Percentiles rank a stretch among this genome's conserved stretches.
Evolutionary conservation across 1,140 invertebrate species (phyloP).

Genomic region (Brachionus paranguensis): DNA sequence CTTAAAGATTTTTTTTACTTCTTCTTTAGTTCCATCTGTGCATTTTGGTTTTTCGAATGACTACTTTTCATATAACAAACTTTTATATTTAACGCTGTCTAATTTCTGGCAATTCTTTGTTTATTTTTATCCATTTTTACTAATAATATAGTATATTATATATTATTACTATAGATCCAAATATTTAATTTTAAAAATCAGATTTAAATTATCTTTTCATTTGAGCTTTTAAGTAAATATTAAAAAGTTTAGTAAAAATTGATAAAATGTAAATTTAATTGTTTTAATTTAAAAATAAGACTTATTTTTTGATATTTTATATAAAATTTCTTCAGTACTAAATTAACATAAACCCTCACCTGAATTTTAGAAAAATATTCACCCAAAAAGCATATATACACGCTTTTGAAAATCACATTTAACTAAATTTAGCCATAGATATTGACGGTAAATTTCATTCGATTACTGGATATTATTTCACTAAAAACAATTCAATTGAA

Average conservation of each 20-base stretch:
- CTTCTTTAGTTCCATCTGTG: too few species aligned
- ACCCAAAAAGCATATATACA: neutral
- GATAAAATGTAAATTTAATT: slow-evolving; percentile 2
- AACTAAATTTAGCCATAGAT: slow-evolving; percentile 30
- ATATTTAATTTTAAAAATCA: too few species aligned
- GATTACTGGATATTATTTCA: neutral
- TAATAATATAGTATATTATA: too few species aligned
- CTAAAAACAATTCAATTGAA: neutral
- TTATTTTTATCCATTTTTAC: too few species aligned
- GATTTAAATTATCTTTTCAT: too few species aligned
- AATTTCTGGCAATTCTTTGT: too few species aligned
- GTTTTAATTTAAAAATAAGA: neutral
- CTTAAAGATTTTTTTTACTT: too few species aligned
- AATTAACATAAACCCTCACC: slow-evolving; percentile 34
- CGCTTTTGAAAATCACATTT: slow-evolving; percentile 17
- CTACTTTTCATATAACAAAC: too few species aligned
- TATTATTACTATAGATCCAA: too few species aligned
- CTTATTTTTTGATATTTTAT: neutral
- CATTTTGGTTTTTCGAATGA: too few species aligned
- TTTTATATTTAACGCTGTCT: too few species aligned
- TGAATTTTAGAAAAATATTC: neutral
- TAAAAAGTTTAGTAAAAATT: neutral
- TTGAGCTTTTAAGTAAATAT: too few species aligned
- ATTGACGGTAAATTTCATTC: slow-evolving; percentile 31
- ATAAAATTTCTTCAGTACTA: slow-evolving; percentile 11